A percentile compares a stretch with the other conserved stretches of the same genome.
Conservation (phyloP, 2,797 vertebrate species). For the Streptopelia turtur region DNA sequence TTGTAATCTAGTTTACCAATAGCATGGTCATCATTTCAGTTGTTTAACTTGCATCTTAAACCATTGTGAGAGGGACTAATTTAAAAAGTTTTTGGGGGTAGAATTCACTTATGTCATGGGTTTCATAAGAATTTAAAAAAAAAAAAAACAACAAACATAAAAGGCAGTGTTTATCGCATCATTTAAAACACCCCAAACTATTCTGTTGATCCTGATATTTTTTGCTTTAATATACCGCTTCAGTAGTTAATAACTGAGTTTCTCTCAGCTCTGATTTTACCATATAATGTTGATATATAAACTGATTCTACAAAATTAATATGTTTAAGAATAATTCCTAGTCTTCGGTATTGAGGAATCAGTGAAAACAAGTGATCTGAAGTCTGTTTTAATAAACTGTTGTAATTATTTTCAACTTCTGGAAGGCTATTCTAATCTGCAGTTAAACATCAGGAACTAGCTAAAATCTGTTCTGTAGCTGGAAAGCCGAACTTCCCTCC, state of each 20-base stretch:
- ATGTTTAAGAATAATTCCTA: neutral
- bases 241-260: neutral
- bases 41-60: neutral
- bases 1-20: neutral
- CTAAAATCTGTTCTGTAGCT: neutral
- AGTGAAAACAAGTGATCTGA: neutral
- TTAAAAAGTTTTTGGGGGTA: neutral
- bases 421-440: neutral
- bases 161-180: neutral
- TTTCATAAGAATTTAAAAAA: neutral
- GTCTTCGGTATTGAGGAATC: neutral
- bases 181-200: neutral
- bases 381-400: neutral
- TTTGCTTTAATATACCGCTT: neutral
- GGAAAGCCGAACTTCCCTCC: neutral
- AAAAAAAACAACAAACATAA: neutral
- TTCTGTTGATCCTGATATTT: neutral
- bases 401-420: neutral
- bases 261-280: neutral
- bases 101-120: rapidly evolving
- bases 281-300: neutral
- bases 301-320: neutral
- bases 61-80: neutral
- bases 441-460: neutral
- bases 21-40: neutral